Evolutionary conservation across 2,113 vertebrate species (phyloP), one percentile per base, ranked within the genome.

Genomic region (Gymnorhina tibicen): DNA sequence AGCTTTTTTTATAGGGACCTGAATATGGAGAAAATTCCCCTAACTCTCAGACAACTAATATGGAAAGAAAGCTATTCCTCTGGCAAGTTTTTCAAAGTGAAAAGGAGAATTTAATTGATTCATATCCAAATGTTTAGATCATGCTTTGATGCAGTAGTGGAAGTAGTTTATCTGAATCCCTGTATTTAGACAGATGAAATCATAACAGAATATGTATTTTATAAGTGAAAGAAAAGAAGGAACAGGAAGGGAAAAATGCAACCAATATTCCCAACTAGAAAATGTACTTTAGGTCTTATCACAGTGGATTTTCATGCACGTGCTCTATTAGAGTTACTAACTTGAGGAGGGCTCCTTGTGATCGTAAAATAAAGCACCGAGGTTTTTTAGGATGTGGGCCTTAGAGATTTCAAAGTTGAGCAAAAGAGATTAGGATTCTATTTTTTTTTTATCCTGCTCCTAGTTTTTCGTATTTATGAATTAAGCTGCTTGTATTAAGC

Each of bases 401-500:
- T 87, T 64, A 30, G 92, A 91, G 80, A 94, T 95, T 96, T 96
- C 73, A 87, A 96, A 96, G 83, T 97, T 97, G 93, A 96, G 95
- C 92, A 96, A 96, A 96, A 96, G 93, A 96, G 93, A 96, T 97
- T 95, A 97, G 58, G 86, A 73, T 96, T 94, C 76, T 92, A 50
- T 76, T 89, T 95, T 91, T 67, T 95, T 94, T 96, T 91, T 89
- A 88, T 92, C 92, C 76, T 46, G 52, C 85, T 95, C 64, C 83
- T 77, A 91, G 91, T 95, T 96, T 96, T 95, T 94, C 91, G 32
- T 96, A 94, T 96, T 90, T 96, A 72, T 93, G 58, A 91, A 95
- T 94, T 96, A 96, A 97, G 93, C 96, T 94, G 93, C 95, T 96
- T 97, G 88, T 94, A 92, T 92, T 97, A 96, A 96, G 96, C 92